phyloP scores from a whole-genome alignment of 37 sponge, comb jelly and placozoan genomes.

The Chondrilla cf. caribensis region DNA sequence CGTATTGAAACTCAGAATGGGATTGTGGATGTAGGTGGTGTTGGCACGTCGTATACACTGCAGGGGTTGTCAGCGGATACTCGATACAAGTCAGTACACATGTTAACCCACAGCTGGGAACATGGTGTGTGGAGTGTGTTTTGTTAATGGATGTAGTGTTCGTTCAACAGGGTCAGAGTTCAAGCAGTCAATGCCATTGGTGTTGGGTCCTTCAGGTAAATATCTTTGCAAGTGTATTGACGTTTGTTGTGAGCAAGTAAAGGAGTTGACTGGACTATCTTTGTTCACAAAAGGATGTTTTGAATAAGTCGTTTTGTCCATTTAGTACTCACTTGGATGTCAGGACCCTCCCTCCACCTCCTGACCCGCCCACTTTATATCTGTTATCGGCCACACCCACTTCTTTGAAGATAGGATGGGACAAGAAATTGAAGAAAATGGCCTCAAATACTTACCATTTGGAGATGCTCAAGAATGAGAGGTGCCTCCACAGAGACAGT shows the following conservation, averaged over 20 bases:
- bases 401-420: slow-evolving; percentile 60
- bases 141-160: too few species aligned
- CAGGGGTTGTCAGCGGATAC: slow-evolving; percentile 35
- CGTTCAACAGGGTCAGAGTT: slow-evolving; percentile 45
- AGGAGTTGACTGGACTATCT: too few species aligned
- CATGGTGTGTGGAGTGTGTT: slow-evolving; percentile 6
- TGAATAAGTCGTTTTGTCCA: too few species aligned
- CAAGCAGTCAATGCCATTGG: slow-evolving; percentile 66
- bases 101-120: neutral
- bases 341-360: slow-evolving; percentile 65
- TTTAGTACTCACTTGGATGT: slow-evolving; percentile 23
- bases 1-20: slow-evolving; percentile 26
- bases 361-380: slow-evolving; percentile 55
- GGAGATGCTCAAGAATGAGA: slow-evolving; percentile 27
- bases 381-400: slow-evolving; percentile 42
- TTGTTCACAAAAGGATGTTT: too few species aligned
- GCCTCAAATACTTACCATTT: slow-evolving; percentile 23
- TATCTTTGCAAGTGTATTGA: neutral
- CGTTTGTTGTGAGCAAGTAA: too few species aligned
- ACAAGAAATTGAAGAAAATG: slow-evolving; percentile 33
- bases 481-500: neutral
- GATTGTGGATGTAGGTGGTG: neutral
- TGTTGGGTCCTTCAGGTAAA: slow-evolving; percentile 24
- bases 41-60: slow-evolving; percentile 35
- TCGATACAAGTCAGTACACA: slow-evolving; percentile 48